Evolutionary conservation across 2,888 invertebrate species (phyloP).

Genomic region (Thereva unica): DNA sequence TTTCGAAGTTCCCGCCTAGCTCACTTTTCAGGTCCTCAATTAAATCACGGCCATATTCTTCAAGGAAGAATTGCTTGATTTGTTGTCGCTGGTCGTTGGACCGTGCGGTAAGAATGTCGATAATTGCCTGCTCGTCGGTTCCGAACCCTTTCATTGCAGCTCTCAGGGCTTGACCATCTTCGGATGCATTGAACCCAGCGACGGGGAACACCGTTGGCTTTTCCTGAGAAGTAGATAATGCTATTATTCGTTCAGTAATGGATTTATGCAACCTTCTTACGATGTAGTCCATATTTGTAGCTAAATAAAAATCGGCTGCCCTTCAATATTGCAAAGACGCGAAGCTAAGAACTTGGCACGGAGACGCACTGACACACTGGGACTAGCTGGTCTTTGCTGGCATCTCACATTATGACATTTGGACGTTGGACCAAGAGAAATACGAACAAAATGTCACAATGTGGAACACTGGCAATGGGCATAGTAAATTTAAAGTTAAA

Average conservation of each 20-base stretch:
- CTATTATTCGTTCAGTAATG: background rate
- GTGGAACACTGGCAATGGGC: no score
- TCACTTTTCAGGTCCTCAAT: slow-evolving; percentile 73
- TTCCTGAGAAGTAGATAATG: slow-evolving; percentile 42
- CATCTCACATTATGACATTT: no score
- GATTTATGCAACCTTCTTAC: background rate
- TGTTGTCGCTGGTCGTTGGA: slow-evolving; percentile 72
- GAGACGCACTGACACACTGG: no score
- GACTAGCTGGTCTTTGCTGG: no score
- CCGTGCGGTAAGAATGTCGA: slow-evolving; percentile 69
- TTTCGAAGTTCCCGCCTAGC: slow-evolving; percentile 75
- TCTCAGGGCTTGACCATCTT: slow-evolving; percentile 66
- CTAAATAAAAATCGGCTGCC: background rate
- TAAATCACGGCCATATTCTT: slow-evolving; percentile 64
- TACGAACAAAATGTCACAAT: no score
- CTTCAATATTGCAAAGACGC: no score
- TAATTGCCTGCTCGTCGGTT: slow-evolving; percentile 74
- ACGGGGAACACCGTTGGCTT: slow-evolving; percentile 64
- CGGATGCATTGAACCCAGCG: slow-evolving; percentile 64
- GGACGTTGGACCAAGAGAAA: no score
- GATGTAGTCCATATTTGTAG: slow-evolving; percentile 32
- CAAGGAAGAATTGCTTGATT: slow-evolving; percentile 65
- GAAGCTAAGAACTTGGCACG: no score
- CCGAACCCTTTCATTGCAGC: slow-evolving; percentile 73
- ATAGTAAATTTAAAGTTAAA: no score